phyloP scores from a whole-genome alignment of 2,113 vertebrate genomes.

The Puma concolor region DNA sequence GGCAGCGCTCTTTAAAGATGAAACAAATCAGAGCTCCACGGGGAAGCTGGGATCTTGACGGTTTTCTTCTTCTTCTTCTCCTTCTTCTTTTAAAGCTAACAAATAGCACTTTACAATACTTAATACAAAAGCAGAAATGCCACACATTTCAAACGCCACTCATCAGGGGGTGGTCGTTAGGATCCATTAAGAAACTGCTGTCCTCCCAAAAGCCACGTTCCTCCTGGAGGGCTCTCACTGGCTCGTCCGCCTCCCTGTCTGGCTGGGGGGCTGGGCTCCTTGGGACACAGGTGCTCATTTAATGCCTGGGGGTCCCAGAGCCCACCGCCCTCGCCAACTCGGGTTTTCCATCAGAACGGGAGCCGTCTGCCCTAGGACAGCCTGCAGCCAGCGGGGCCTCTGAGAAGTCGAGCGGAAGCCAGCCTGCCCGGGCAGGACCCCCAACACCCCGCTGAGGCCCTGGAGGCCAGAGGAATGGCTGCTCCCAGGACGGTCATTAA shows the following conservation, averaged over 20 bases:
- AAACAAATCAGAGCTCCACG: conserved; percentile 51
- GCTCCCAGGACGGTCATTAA: not conserved
- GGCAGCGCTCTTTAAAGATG: conserved; percentile 43
- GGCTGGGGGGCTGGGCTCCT: not conserved
- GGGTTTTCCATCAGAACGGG: not conserved
- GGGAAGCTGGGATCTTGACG: conserved; percentile 52
- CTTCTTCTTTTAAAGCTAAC: conserved; percentile 45
- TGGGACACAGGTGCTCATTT: not conserved
- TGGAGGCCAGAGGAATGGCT: not conserved
- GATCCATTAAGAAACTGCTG: conserved; percentile 65
- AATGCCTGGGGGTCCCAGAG: not conserved
- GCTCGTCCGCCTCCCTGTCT: not conserved
- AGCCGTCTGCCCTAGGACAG: not conserved
- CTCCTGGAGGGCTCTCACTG: not conserved
- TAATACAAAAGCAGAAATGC: not conserved
- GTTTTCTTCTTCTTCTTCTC: not conserved
- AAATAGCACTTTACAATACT: conserved; percentile 65
- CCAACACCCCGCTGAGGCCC: accelerated
- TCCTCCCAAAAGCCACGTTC: conserved; percentile 11
- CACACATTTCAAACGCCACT: not conserved
- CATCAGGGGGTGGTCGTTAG: conserved; percentile 63
- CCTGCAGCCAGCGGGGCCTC: not conserved
- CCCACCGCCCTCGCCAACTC: accelerated
- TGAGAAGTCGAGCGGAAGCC: not conserved
- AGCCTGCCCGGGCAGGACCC: not conserved